phyloP scores from a whole-genome alignment of 2,113 vertebrate genomes.

The Ibidorhyncha struthersii region DNA sequence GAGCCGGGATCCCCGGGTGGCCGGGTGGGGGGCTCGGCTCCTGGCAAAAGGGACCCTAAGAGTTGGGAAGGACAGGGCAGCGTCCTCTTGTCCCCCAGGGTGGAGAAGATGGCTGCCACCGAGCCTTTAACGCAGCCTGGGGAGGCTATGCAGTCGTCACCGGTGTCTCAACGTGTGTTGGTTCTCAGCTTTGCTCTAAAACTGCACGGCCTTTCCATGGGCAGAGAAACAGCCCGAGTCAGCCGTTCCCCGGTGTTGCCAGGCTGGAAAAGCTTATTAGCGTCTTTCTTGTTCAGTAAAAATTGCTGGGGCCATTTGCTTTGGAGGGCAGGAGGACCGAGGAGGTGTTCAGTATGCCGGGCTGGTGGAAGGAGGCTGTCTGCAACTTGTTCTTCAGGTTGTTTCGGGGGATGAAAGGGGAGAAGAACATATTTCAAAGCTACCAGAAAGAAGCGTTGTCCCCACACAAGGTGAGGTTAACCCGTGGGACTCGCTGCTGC shows the following conservation, averaged over 20 bases:
- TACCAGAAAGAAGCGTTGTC: accelerated
- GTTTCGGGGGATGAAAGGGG: background rate
- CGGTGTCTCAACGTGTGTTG: background rate
- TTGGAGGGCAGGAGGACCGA: background rate
- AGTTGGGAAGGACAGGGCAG: background rate
- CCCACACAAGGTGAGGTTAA: background rate
- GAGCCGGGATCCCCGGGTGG: accelerated
- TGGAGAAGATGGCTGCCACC: background rate
- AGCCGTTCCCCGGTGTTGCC: background rate
- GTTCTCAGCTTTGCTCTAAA: background rate
- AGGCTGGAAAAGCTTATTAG: background rate
- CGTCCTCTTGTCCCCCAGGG: background rate
- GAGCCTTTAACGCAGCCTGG: background rate
- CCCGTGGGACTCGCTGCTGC: accelerated
- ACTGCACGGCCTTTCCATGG: background rate
- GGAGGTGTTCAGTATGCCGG: background rate
- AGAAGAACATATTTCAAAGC: background rate
- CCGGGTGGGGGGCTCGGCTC: accelerated
- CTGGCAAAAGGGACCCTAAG: background rate
- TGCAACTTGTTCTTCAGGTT: background rate
- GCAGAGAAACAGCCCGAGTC: background rate
- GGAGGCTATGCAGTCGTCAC: background rate
- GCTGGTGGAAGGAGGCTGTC: background rate
- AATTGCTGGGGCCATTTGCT: background rate
- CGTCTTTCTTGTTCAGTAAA: background rate